These are phyloP conservation scores for Stenodema calcarata DNA, from an alignment of 2,888 invertebrate genomes.

Conservation along the genomic window DNA sequence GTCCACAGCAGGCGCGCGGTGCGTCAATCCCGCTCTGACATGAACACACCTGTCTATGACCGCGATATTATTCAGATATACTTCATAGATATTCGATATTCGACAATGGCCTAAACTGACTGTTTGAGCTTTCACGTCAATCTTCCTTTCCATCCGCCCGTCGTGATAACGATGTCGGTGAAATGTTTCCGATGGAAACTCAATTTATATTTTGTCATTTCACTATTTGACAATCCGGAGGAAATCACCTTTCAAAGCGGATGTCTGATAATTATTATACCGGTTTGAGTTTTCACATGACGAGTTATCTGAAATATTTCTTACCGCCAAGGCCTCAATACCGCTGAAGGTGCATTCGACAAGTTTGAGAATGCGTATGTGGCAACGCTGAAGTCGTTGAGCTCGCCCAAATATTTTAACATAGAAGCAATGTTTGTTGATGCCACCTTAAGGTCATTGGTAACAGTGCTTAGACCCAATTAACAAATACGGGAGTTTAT, in stretches of 20 bases:
- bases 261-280: background rate
- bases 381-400: no score
- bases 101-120: background rate
- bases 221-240: background rate
- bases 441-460: no score
- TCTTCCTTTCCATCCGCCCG: background rate
- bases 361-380: no score
- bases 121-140: background rate
- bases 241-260: background rate
- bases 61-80: constrained; percentile 9
- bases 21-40: background rate
- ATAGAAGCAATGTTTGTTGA: no score
- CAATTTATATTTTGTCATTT: background rate
- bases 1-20: background rate
- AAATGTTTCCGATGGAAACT: background rate
- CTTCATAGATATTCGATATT: background rate
- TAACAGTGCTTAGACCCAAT: no score
- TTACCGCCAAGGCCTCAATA: background rate
- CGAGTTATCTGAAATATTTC: background rate
- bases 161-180: background rate
- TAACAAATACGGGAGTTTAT: no score
- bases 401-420: no score
- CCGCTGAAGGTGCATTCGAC: background rate
- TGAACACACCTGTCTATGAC: constrained; percentile 7
- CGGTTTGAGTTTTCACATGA: background rate